Percentiles rank a stretch among this genome's conserved stretches.
Conservation (phyloP, 2,797 vertebrate genomes). For the Peromyscus aztecus region DNA sequence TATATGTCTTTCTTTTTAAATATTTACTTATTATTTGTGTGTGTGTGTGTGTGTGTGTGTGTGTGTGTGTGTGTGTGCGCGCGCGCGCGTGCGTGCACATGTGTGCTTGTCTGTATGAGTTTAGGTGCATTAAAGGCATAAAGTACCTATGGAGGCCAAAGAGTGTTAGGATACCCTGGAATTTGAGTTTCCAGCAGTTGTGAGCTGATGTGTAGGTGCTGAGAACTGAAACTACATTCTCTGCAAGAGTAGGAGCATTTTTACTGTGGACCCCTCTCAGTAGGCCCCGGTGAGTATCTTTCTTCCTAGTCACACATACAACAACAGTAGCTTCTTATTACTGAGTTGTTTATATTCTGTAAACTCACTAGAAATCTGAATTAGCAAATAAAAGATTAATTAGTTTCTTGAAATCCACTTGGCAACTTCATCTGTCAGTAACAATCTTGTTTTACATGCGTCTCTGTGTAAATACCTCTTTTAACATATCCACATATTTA, state of each 20-base stretch:
- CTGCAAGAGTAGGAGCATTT: not conserved
- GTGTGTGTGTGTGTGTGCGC: too few relatives aligned
- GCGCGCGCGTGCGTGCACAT: rapidly evolving
- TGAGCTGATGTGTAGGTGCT: not conserved
- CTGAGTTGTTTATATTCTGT: not conserved
- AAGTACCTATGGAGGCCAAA: not conserved
- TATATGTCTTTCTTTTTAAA: not conserved
- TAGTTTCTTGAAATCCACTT: not conserved
- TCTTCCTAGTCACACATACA: not conserved
- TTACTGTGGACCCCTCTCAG: not conserved
- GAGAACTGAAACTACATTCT: not conserved
- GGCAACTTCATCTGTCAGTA: not conserved
- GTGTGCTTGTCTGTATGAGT: not conserved
- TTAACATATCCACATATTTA: not conserved
- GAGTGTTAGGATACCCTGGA: not conserved
- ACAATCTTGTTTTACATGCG: not conserved
- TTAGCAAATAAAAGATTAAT: not conserved
- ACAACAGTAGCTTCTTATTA: not conserved
- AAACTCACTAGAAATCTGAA: not conserved
- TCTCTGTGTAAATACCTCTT: too few relatives aligned
- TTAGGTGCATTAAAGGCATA: not conserved
- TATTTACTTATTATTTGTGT: not conserved
- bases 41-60: too few relatives aligned
- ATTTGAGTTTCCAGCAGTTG: not conserved
- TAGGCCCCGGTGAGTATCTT: not conserved